Evolutionary conservation across 2,888 invertebrate species (phyloP).

Genomic region (Lamproptera curius): DNA sequence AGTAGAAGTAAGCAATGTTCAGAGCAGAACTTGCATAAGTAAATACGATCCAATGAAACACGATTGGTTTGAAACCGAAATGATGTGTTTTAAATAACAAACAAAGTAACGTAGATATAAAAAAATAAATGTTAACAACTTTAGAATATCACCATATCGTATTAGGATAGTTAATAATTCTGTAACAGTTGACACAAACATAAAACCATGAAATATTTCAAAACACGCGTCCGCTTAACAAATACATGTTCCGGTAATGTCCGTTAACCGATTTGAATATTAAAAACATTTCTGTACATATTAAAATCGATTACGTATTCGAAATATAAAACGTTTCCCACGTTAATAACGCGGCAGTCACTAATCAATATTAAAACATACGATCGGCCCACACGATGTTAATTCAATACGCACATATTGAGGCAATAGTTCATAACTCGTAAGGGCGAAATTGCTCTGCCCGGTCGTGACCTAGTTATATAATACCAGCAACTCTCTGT

Average conservation of each 20-base stretch:
- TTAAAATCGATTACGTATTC: background rate
- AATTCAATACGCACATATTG: slow-evolving; percentile 1
- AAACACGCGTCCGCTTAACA: background rate
- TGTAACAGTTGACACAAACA: background rate
- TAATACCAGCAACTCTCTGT: background rate
- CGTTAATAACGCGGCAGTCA: slow-evolving; percentile 2
- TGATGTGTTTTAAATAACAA: no score
- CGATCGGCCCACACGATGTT: slow-evolving; percentile 1
- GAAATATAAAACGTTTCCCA: background rate
- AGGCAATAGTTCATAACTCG: background rate
- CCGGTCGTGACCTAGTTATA: slow-evolving; percentile 10
- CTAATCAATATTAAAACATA: slow-evolving; percentile 9
- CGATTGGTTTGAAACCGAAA: no score
- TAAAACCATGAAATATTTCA: background rate
- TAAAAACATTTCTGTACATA: background rate
- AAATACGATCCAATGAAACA: no score
- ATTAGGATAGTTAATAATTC: background rate
- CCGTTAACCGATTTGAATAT: background rate
- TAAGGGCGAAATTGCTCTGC: slow-evolving; percentile 4
- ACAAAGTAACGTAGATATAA: no score
- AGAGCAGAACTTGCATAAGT: no score
- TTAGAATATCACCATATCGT: background rate
- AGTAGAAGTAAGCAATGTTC: no score
- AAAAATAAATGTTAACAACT: no score
- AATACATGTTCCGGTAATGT: background rate